Base-by-base conservation (phyloP, 2,113 vertebrate genomes). In the Phalacrocorax carbo region DNA sequence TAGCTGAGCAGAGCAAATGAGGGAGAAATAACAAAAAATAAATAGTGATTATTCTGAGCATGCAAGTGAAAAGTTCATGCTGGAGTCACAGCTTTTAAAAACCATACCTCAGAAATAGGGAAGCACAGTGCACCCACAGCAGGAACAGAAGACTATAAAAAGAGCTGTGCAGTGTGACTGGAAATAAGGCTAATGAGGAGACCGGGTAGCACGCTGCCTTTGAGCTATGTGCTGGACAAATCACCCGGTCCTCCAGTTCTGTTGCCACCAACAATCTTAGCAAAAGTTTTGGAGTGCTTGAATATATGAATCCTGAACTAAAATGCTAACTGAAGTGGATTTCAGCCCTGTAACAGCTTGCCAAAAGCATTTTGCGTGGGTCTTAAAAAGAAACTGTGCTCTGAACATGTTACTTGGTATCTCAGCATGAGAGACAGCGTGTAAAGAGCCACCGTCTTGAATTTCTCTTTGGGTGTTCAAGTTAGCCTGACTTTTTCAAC, bases 181-280 rank as follows among this genome's bases (percentile, higher is more conserved):
- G 26, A 90, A 82, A 48, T 30, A 32, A 68, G 8, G 25, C 5
- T 52, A 57, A 46, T 0, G 7, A 66, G 34, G 55, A 54, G 54
- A 32, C 1, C 0, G 2, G 16, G 13, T 17, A 78, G 17, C 16
- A 36, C 1, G 2, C 6, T 68, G 6, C 14, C 30, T 55, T 62
- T 49, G 58, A 69, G 13, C 23, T 36, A 7, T 15, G 18, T 0
- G 2, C n/a, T 52, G 40, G 27, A 54, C 70, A 82, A 84, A 34
- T 60, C 42, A 38, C 27, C 22, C 1, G 1, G 21, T 48, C 13
- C 4, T 89, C 52, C 29, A 20, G 9, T 60, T 95, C 27, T 79
- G 21, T 25, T 71, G 20, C 23, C 36, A 44, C 22, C 32, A 71
- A 11, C 0, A 1, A 15, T 48, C 4, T 65, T 20, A 54, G 11